A percentile compares a stretch with the other conserved stretches of the same genome.
Conservation (phyloP, 2,113 vertebrate genomes). For the Malurus alboscapulatus region DNA sequence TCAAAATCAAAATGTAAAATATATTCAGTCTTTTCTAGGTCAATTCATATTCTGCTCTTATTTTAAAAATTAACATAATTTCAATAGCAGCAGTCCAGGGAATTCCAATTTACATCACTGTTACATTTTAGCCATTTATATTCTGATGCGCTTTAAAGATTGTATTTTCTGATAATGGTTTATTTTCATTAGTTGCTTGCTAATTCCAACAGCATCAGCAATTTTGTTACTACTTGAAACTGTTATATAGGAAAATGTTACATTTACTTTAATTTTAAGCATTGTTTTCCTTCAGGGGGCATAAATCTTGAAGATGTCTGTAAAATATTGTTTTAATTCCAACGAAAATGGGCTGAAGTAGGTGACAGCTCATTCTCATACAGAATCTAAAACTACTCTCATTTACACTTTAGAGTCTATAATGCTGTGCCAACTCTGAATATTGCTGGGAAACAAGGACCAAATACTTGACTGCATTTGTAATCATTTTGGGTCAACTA, state of each 20-base stretch:
- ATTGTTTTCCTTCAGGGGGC: neutral
- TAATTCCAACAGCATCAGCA: neutral
- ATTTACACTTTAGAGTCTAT: neutral
- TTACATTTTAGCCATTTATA: neutral
- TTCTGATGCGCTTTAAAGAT: neutral
- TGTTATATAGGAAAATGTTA: neutral
- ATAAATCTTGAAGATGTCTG: neutral
- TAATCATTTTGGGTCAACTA: neutral
- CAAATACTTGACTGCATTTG: neutral
- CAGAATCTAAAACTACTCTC: neutral
- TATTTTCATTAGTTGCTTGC: neutral
- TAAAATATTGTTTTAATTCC: neutral
- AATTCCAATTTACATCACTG: neutral
- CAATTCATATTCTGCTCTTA: neutral
- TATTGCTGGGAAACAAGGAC: neutral
- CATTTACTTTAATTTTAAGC: neutral
- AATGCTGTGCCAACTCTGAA: neutral
- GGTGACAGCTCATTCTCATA: neutral
- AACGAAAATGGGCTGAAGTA: neutral
- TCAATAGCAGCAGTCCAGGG: neutral
- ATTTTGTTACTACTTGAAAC: neutral
- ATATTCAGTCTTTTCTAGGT: conserved; percentile 34
- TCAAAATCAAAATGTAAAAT: conserved; percentile 1
- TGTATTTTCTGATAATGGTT: neutral
- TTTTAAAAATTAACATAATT: conserved; percentile 11